Percentiles rank a stretch among this genome's conserved stretches.
Evolutionary conservation across 2,888 invertebrate species (phyloP).

Genomic region (Caenorhabditis drosophilae): DNA sequence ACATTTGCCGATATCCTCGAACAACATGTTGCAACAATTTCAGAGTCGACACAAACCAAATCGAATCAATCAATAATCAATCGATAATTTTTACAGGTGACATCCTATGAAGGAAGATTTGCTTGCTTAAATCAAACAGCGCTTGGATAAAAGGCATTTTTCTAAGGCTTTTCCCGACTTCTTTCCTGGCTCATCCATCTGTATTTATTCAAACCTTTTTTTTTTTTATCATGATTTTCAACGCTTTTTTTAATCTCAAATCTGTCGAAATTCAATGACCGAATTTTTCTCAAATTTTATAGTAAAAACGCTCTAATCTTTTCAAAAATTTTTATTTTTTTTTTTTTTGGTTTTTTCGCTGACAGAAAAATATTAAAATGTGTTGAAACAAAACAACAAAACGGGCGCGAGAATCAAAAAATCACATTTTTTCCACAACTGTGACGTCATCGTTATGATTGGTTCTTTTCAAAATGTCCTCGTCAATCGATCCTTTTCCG

Average conservation of each 20-base stretch:
- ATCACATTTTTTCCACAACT: slow-evolving; percentile 2
- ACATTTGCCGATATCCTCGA: slow-evolving; percentile 49
- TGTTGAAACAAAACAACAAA: no score
- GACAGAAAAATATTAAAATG: no score
- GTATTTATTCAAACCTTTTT: background rate
- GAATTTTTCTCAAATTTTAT: no score
- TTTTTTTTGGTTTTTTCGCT: no score
- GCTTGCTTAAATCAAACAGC: slow-evolving; percentile 22
- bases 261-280: no score
- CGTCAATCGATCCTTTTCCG: slow-evolving; percentile 30
- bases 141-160: background rate
- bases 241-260: no score
- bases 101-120: slow-evolving; percentile 25
- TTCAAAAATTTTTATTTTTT: no score
- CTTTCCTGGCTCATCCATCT: background rate
- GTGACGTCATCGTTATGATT: background rate
- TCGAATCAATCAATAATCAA: background rate
- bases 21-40: slow-evolving; percentile 49
- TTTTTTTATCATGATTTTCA: slow-evolving; percentile 1
- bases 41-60: slow-evolving; percentile 8
- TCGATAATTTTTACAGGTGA: slow-evolving; percentile 9
- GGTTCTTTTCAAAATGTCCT: slow-evolving; percentile 1
- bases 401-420: background rate
- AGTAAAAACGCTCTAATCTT: no score
- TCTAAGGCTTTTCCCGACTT: background rate